Evolutionary conservation across 1,140 invertebrate genomes (phyloP), one percentile per base, ranked within the genome.

Genomic region (Camponotus pennsylvanicus): DNA sequence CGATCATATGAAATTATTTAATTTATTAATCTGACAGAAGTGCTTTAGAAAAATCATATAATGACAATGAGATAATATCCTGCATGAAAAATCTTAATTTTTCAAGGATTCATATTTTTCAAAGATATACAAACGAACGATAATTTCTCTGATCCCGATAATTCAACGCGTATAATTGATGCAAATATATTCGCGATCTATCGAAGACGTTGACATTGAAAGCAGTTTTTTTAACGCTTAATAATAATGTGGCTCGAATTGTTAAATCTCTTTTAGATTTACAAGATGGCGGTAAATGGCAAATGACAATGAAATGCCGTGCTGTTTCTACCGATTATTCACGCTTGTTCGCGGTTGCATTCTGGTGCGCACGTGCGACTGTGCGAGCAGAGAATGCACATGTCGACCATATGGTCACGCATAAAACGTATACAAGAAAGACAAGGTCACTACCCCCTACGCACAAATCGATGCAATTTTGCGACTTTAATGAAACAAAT

Each of bases 361-460:
- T 64, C 85, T 75, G 85, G 66, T 9, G 37, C 18, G 75, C 85
- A 89, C 70, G 85, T 90, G 88, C 78, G 79, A 13, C 34, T 55
- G 67, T 21, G 61, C 70, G 78, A 80, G n/a, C 79, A 69, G 75
- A 76, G 63, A 45, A 45, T 78, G 67, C 89, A 90, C 57, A 90
- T 90, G 89, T 70, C 73, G 69, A 21, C 79, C 89, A 90, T 87
- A 90, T 90, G 89, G 79, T 71, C 79, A 49, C 40, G 64, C 57
- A 13, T 83, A 61, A 83, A 83, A 75, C 69, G 52, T 80, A 64
- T 49, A 73, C 66, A 55, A 89, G 73, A 86, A 66, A 86, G 1
- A n/a, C 86, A 83, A 83, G 79, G 69, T 83, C 79, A 73, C 27
- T 75, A 49, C 69, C 18, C 57, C 57, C 55, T 61, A 42, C 52